These are phyloP conservation scores for Chroicocephalus ridibundus DNA, from an alignment of 2,113 vertebrate genomes.

Conservation along the genomic window DNA sequence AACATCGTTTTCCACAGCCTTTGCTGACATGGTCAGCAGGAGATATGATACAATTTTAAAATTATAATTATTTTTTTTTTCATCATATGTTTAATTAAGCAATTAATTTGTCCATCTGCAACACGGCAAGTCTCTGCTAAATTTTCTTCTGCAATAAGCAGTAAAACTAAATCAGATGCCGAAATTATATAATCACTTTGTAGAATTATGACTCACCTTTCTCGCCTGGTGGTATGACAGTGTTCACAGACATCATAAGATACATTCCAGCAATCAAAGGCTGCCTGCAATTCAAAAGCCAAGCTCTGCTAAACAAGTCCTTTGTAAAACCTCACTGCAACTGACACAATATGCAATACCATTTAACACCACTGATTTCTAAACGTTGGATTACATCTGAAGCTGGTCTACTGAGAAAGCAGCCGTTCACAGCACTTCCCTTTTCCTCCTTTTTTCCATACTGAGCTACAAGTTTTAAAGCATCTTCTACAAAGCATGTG, in stretches of 20 bases:
- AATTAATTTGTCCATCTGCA: background rate
- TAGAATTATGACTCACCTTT: slow-evolving; percentile 76
- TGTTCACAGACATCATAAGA: slow-evolving; percentile 91
- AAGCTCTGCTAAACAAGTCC: background rate
- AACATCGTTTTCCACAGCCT: background rate
- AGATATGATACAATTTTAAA: background rate
- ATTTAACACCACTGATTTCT: background rate
- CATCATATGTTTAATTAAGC: background rate
- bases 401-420: background rate
- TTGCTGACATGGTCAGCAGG: background rate
- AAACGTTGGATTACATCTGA: background rate
- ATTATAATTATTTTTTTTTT: background rate
- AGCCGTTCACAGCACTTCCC: background rate
- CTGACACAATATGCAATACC: accelerated
- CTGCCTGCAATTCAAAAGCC: slow-evolving; percentile 78
- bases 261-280: slow-evolving; percentile 96
- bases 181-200: background rate
- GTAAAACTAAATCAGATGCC: background rate
- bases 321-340: background rate
- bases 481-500: background rate
- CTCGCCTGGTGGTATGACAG: slow-evolving; percentile 89
- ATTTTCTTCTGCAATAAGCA: background rate
- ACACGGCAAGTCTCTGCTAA: background rate
- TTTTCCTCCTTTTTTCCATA: background rate
- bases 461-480: background rate